phyloP scores from a whole-genome alignment of 1,140 invertebrate genomes.

The Wiebesia pumilae region DNA sequence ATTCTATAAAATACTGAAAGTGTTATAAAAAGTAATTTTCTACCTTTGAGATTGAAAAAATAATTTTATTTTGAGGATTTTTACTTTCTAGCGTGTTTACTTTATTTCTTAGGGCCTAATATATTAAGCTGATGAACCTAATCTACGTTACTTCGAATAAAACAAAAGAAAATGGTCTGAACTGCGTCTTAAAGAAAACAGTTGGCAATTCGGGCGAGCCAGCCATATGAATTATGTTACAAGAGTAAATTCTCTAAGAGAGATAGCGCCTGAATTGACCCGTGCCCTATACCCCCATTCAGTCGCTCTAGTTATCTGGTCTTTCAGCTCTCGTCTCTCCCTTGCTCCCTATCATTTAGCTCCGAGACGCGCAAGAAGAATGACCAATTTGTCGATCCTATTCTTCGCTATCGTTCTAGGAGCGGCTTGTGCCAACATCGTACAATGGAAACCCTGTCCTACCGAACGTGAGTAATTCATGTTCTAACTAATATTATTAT shows the following conservation, averaged over 20 bases:
- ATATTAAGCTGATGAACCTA: too few relatives aligned
- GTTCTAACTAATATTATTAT: not conserved
- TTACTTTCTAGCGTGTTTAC: too few relatives aligned
- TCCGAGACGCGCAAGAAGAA: conserved; percentile 5
- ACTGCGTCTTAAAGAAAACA: not conserved
- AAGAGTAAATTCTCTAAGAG: conserved; percentile 9
- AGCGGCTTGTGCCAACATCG: not conserved
- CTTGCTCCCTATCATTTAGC: not conserved
- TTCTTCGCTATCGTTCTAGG: not conserved
- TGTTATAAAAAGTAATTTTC: too few relatives aligned
- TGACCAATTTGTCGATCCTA: not conserved
- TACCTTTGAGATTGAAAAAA: too few relatives aligned
- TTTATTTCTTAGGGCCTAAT: too few relatives aligned
- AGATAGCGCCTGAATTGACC: conserved; percentile 27
- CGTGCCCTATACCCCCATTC: conserved; percentile 20
- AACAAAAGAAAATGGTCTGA: not conserved
- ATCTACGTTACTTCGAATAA: not conserved
- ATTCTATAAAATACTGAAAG: too few relatives aligned
- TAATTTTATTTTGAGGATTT: too few relatives aligned
- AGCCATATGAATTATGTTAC: not conserved
- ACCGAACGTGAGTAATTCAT: conserved; percentile 10
- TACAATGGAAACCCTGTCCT: conserved; percentile 28
- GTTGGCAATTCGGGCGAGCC: not conserved
- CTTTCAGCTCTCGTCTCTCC: not conserved
- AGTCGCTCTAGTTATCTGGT: conserved; percentile 22